Evolutionary conservation across 2,797 vertebrate species (phyloP).

Genomic region (Petrocephalus sullivani): DNA sequence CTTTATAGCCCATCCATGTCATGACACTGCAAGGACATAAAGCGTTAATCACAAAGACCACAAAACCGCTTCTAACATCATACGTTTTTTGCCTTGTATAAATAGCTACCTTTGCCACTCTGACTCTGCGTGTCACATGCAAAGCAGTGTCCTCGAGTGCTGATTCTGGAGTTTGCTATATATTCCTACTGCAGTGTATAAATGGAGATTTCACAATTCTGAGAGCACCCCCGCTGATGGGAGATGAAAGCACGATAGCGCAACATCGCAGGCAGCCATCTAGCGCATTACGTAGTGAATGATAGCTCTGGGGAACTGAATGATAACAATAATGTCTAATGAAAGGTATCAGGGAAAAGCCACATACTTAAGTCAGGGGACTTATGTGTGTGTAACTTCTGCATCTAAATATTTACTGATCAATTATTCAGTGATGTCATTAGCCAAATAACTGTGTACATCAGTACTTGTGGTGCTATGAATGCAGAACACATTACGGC

Average conservation of each 20-base stretch:
- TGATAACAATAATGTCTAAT: conserved; percentile 14
- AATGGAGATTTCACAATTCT: conserved; percentile 11
- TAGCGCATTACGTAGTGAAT: neutral
- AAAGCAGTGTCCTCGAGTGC: neutral
- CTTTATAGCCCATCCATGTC: neutral
- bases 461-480: neutral
- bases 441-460: neutral
- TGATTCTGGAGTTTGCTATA: neutral
- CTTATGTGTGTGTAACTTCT: neutral
- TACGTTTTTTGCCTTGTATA: neutral
- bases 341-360: conserved; percentile 8
- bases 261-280: neutral
- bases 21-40: neutral
- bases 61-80: neutral
- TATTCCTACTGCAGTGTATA: neutral
- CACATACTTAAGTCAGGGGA: neutral
- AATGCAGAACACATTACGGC: neutral
- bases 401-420: conserved; percentile 6
- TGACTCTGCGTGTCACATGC: neutral
- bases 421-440: neutral
- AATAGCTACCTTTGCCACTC: neutral
- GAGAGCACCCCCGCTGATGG: conserved; percentile 3
- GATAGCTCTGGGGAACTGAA: neutral
- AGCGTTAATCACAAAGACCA: neutral
- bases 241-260: conserved; percentile 10